Evolutionary conservation across 1,140 invertebrate genomes (phyloP).

Genomic region (Carposina sasakii): DNA sequence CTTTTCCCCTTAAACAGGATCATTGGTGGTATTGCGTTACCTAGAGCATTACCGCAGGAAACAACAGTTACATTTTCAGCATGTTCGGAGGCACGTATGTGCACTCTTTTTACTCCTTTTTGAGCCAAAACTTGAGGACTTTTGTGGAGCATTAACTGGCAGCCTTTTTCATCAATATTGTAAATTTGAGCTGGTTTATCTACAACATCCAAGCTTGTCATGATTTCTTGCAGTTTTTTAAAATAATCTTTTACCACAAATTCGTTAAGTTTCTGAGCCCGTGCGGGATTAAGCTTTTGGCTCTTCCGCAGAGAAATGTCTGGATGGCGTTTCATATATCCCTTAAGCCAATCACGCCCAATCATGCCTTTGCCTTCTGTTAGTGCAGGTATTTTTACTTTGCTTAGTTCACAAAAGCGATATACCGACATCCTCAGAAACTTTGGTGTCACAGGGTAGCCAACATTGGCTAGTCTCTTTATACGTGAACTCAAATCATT

Average conservation of each 20-base stretch:
- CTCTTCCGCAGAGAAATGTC: constrained; percentile 17
- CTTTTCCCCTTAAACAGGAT: constrained; percentile 33
- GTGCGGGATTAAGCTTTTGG: constrained; percentile 26
- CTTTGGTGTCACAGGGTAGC: too few relatives aligned
- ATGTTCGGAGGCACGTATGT: constrained; percentile 36
- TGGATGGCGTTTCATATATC: constrained; percentile 17
- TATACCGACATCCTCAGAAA: too few relatives aligned
- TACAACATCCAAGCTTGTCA: constrained; percentile 21
- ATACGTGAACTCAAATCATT: too few relatives aligned
- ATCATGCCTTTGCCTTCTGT: too few relatives aligned
- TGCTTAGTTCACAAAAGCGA: too few relatives aligned
- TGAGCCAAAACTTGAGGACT: constrained; percentile 30
- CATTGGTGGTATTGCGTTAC: constrained; percentile 41
- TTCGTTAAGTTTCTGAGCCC: constrained; percentile 31
- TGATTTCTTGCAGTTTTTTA: constrained; percentile 20
- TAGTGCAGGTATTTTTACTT: too few relatives aligned
- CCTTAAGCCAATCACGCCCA: constrained; percentile 5
- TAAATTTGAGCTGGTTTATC: constrained; percentile 32
- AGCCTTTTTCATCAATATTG: constrained; percentile 48
- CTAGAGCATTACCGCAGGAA: constrained; percentile 45
- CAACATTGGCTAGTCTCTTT: too few relatives aligned
- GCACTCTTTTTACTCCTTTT: constrained; percentile 36
- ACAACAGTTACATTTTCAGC: constrained; percentile 45
- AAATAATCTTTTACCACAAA: constrained; percentile 26
- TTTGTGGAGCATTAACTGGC: constrained; percentile 30